phyloP scores from a whole-genome alignment of 2,113 vertebrate genomes.

The Lycaon pictus region DNA sequence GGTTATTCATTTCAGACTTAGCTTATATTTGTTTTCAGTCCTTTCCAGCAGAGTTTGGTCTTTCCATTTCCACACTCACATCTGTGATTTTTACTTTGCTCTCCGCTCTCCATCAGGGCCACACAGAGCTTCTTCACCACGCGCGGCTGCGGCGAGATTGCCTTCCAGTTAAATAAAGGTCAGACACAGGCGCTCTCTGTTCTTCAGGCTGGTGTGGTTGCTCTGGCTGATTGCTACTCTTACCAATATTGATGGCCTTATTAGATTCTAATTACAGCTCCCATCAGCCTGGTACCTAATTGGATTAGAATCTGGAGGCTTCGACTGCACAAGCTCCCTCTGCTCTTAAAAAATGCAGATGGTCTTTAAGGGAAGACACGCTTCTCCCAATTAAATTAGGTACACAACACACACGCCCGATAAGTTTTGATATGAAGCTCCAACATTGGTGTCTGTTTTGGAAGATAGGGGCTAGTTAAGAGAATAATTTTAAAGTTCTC shows the following conservation, averaged over 20 bases:
- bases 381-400: conserved; percentile 27
- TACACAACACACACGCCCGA: neutral
- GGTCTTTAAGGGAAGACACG: conserved; percentile 41
- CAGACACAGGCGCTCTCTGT: conserved; percentile 46
- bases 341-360: conserved; percentile 60
- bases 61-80: conserved; percentile 22
- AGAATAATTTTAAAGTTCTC: conserved; percentile 56
- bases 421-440: neutral
- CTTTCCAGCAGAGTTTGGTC: neutral
- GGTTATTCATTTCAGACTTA: neutral
- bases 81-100: conserved; percentile 42
- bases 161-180: conserved; percentile 79
- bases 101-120: neutral
- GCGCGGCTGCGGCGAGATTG: neutral
- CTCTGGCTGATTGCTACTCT: conserved; percentile 71
- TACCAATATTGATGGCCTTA: conserved; percentile 74
- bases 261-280: conserved; percentile 73
- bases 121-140: conserved; percentile 29
- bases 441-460: neutral
- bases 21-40: neutral
- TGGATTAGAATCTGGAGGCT: conserved; percentile 55
- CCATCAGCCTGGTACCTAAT: conserved; percentile 35
- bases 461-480: neutral
- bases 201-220: conserved; percentile 52
- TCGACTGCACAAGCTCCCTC: conserved; percentile 2